Percentiles rank a stretch among this genome's conserved stretches.
These are phyloP conservation scores for Campoplex nolae DNA, from an alignment of 2,888 invertebrate genomes.

Conservation along the genomic window DNA sequence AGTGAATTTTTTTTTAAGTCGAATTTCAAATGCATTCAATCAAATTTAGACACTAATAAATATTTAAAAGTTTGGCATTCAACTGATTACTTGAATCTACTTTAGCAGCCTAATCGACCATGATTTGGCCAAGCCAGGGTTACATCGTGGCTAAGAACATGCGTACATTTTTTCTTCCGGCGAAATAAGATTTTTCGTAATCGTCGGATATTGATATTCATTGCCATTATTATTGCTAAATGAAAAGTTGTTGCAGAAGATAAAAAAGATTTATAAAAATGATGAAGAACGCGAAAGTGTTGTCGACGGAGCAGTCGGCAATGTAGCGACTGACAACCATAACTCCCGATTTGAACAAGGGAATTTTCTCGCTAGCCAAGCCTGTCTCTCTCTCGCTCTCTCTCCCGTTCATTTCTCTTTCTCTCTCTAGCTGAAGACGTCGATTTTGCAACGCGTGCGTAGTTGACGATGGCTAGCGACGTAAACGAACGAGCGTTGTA, in stretches of 20 bases:
- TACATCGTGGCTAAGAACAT: neutral
- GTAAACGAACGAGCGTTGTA: conserved; percentile 41
- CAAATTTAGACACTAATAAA: too few species aligned
- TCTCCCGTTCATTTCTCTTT: conserved; percentile 18
- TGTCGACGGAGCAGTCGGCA: conserved; percentile 17
- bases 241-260: neutral
- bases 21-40: too few species aligned
- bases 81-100: neutral
- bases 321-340: conserved; percentile 8
- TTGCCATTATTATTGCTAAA: neutral
- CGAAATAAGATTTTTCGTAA: neutral
- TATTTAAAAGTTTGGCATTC: too few species aligned
- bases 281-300: neutral
- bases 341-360: conserved; percentile 14
- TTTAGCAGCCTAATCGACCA: neutral
- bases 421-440: conserved; percentile 54
- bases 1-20: too few species aligned
- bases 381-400: conserved; percentile 27
- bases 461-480: conserved; percentile 57
- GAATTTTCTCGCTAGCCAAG: conserved; percentile 37
- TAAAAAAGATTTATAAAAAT: conserved; percentile 2
- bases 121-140: neutral
- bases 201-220: neutral
- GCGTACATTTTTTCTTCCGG: neutral
- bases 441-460: conserved; percentile 69